Conservation (phyloP, 2,113 vertebrate genomes). For the Choloepus hoffmanni region DNA sequence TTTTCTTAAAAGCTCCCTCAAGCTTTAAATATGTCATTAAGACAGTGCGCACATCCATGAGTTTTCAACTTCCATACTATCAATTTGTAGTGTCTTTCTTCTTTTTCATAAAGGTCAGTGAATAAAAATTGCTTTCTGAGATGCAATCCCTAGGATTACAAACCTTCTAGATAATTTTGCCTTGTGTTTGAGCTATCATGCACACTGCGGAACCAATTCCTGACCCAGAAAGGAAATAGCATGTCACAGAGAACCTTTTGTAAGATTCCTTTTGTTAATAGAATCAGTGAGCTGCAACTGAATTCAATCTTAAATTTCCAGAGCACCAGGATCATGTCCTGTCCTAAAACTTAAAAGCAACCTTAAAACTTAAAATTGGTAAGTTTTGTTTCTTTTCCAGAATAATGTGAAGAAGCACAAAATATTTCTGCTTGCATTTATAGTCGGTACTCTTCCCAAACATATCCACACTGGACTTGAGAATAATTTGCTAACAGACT, state of each 20-base stretch:
- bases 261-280: constrained; percentile 53
- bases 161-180: constrained; percentile 39
- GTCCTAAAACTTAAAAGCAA: neutral
- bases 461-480: neutral
- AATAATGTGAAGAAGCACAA: neutral
- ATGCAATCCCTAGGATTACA: constrained; percentile 45
- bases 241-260: constrained; percentile 11
- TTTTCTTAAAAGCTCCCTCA: constrained; percentile 19
- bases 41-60: neutral
- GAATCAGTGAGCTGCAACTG: constrained; percentile 45
- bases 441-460: neutral
- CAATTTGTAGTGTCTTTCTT: constrained; percentile 14
- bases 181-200: neutral
- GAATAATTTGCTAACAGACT: neutral
- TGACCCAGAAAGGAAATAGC: constrained; percentile 51
- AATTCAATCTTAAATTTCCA: constrained; percentile 61
- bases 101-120: constrained; percentile 76
- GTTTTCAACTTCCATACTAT: constrained; percentile 47
- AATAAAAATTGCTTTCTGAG: constrained; percentile 71
- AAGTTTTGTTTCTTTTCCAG: constrained; percentile 16
- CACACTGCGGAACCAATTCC: neutral
- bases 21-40: constrained; percentile 45
- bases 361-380: constrained; percentile 14
- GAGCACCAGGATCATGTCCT: neutral
- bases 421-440: constrained; percentile 5